Base-by-base conservation (phyloP, 2,113 vertebrate genomes). In the Mesitornis unicolor region DNA sequence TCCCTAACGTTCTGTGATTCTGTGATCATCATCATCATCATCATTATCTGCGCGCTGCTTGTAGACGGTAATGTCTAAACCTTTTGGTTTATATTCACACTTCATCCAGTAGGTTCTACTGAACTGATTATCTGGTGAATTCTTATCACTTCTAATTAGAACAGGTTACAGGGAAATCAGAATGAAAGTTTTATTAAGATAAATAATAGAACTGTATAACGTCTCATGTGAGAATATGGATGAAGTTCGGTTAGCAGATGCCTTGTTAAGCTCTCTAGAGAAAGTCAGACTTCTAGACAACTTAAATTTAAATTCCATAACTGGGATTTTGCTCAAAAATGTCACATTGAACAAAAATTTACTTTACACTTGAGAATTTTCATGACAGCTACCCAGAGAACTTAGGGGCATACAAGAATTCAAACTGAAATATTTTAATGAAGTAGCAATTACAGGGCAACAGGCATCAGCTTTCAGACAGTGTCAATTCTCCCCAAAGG, bases 391-490 rank as follows among this genome's bases (percentile, higher is more conserved):
- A 70, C 67, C 87, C 74, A 63, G 59, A 94, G n/a, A 93, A 86
- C 60, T 78, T 65, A 53, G 10, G 53, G 40, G 40, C 43, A 69
- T 40, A 68, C 8, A 87, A 56, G 73, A 91, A 95, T 43, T 38
- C 53, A 14, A 89, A 81, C 25, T 53, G 89, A 89, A 93, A 71
- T 89, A 93, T 95, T 95, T 86, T 93, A 95, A 92, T 93, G 71
- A 94, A 80, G 76, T 63, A 81, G 51, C 76, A 93, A 93, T 92
- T 84, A 86, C 63, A 89, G 54, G 35, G 38, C 51, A 90, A 81
- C 17, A 70, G 63, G 36, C 54, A 81, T 65, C 86, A 92, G 47
- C 43, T 81, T 86, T 81, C 92, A 90, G n/a, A 65, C 45, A 50
- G 74, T 59, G 73, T 15, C 59, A 90, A 16, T 42, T 78, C 56